phyloP scores from a whole-genome alignment of 2,113 vertebrate genomes.

The Myanophis thanlyinensis region DNA sequence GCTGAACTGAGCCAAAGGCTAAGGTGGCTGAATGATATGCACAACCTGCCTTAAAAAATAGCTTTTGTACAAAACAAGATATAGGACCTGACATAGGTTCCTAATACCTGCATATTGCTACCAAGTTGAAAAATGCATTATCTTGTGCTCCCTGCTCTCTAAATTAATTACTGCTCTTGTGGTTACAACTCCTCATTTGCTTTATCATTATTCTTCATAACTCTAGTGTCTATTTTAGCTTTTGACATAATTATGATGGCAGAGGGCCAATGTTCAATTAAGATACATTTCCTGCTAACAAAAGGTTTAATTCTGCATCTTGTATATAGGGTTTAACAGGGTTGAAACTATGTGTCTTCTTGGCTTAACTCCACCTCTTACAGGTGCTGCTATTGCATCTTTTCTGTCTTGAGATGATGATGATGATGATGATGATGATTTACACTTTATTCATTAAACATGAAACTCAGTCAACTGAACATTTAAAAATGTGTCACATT shows the following conservation, averaged over 20 bases:
- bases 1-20: neutral
- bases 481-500: no score
- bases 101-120: neutral
- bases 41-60: neutral
- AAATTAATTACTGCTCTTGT: conserved; percentile 39
- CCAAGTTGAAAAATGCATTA: conserved; percentile 13
- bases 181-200: neutral
- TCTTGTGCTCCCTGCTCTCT: conserved; percentile 8
- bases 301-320: conserved; percentile 43
- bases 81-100: neutral
- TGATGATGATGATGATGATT: no score
- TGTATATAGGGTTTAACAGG: conserved; percentile 8
- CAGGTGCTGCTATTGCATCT: conserved; percentile 32
- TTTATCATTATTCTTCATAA: conserved; percentile 28
- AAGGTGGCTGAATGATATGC: neutral
- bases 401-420: conserved; percentile 15
- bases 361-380: conserved; percentile 30
- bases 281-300: conserved; percentile 47
- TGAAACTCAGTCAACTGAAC: no score
- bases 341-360: conserved; percentile 31
- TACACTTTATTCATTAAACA: no score
- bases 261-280: conserved; percentile 51
- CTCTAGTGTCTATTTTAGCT: conserved; percentile 40
- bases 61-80: neutral
- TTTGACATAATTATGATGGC: conserved; percentile 47